phyloP scores from a whole-genome alignment of 2,888 invertebrate species.

The Atethmia centrago region DNA sequence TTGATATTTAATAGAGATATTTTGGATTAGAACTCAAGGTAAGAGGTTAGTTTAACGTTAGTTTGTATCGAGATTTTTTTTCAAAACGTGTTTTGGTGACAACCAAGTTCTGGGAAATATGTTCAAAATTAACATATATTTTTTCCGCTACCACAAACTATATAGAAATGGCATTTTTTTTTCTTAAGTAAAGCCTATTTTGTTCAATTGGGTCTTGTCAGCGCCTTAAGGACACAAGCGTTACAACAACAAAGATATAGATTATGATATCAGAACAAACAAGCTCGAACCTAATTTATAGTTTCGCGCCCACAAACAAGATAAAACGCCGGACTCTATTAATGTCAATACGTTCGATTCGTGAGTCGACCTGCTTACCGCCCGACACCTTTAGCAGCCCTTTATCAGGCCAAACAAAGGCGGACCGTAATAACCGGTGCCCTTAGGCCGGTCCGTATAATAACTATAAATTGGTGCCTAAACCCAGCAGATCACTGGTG shows the following conservation, averaged over 20 bases:
- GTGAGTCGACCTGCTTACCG: constrained; percentile 48
- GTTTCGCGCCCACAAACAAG: constrained; percentile 56
- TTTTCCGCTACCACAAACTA: no score
- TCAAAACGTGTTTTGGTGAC: no score
- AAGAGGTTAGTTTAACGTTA: no score
- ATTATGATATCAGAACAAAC: constrained; percentile 31
- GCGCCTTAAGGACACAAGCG: constrained; percentile 2
- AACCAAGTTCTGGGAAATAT: no score
- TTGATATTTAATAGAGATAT: no score
- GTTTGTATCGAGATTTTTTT: no score
- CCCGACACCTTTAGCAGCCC: constrained; percentile 69
- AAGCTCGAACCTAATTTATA: constrained; percentile 46
- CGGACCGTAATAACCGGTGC: constrained; percentile 71
- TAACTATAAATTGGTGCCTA: constrained; percentile 79
- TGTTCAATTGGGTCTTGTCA: no score
- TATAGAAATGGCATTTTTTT: no score
- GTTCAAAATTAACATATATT: no score
- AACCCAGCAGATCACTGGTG: constrained; percentile 73
- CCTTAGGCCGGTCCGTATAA: constrained; percentile 75
- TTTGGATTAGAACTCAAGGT: no score
- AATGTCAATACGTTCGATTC: constrained; percentile 51
- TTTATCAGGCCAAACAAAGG: constrained; percentile 78
- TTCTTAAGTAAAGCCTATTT: no score
- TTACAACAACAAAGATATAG: constrained; percentile 20
- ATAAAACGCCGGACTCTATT: constrained; percentile 47